Conservation (phyloP, 2,113 vertebrate species). For the Microcebus lehilahytsara region DNA sequence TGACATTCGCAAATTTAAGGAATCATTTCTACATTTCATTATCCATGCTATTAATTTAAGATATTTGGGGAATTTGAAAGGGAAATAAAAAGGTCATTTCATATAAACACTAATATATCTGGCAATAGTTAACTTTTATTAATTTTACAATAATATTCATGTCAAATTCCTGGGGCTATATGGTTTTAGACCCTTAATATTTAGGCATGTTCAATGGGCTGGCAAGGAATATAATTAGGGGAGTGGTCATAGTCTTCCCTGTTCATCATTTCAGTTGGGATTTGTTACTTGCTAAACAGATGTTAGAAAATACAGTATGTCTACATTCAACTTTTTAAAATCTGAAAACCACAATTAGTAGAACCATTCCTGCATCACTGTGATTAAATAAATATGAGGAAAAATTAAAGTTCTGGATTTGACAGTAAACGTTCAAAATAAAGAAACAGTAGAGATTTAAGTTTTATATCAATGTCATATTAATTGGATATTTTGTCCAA, state of each 20-base stretch:
- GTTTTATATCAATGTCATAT: not conserved
- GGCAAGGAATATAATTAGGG: not conserved
- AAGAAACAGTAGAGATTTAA: conserved; percentile 2
- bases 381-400: conserved; percentile 36
- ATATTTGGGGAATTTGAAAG: not conserved
- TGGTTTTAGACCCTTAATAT: conserved; percentile 37
- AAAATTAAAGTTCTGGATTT: conserved; percentile 32
- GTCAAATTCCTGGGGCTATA: not conserved
- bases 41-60: not conserved
- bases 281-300: conserved; percentile 57
- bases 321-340: conserved; percentile 24
- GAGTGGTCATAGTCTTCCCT: not conserved
- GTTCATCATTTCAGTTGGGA: conserved; percentile 9
- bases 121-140: not conserved
- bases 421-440: conserved; percentile 42
- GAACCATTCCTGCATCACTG: not conserved
- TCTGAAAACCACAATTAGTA: not conserved
- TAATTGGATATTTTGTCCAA: not conserved
- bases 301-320: not conserved
- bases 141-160: conserved; percentile 6
- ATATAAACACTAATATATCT: not conserved
- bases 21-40: conserved; percentile 41
- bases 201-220: not conserved
- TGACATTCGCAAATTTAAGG: conserved; percentile 6
- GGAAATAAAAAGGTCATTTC: not conserved